Conservation (phyloP, 2,888 invertebrate genomes). For the Aphidoletes aphidimyza region DNA sequence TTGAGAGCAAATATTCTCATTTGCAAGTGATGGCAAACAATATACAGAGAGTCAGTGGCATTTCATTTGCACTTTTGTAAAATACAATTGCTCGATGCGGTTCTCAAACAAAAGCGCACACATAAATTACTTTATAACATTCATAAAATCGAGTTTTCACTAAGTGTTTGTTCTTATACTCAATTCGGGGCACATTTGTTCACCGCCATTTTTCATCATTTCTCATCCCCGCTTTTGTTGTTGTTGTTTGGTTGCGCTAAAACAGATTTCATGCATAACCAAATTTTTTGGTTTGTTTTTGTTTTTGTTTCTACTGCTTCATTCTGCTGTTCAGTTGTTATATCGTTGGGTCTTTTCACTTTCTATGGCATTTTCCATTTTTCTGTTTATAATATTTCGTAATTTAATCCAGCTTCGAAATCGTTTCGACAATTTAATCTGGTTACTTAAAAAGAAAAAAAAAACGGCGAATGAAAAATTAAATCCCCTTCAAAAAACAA, state of each 20-base stretch:
- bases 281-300: too few relatives aligned
- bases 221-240: background rate
- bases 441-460: constrained; percentile 7
- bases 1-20: background rate
- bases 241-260: background rate
- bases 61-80: background rate
- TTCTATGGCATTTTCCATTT: background rate
- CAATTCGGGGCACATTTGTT: constrained; percentile 5
- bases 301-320: too few relatives aligned
- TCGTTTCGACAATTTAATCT: constrained; percentile 48
- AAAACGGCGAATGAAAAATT: constrained; percentile 11
- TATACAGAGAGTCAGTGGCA: too few relatives aligned
- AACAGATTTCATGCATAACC: too few relatives aligned
- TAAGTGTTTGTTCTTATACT: constrained; percentile 48
- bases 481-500: constrained; percentile 13
- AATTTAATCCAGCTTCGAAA: constrained; percentile 38
- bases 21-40: too few relatives aligned
- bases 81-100: constrained; percentile 31
- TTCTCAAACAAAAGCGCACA: background rate
- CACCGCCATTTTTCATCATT: constrained; percentile 24
- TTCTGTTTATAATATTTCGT: background rate
- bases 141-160: constrained; percentile 27
- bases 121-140: constrained; percentile 18
- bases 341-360: too few relatives aligned
- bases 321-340: too few relatives aligned